These are phyloP conservation scores for Conger conger DNA, from an alignment of 2,113 vertebrate genomes.

Conservation along the genomic window DNA sequence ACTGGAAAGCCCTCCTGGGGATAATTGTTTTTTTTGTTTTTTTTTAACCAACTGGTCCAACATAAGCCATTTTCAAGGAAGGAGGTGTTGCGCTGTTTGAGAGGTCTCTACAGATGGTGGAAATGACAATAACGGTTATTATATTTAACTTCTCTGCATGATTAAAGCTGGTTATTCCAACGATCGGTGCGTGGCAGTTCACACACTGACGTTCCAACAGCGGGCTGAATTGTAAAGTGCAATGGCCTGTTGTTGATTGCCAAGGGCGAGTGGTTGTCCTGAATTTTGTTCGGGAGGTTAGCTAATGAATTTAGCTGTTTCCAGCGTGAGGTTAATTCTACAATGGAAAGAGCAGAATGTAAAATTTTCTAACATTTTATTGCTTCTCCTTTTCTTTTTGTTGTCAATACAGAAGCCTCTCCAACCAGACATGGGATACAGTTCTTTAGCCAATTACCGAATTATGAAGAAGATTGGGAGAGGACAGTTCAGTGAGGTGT, in stretches of 20 bases:
- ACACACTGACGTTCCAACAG: conserved; percentile 16
- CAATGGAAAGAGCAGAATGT: neutral
- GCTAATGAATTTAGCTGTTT: neutral
- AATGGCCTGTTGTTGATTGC: no score
- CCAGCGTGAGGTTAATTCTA: neutral
- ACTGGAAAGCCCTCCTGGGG: conserved; percentile 16
- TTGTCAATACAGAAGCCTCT: conserved; percentile 80
- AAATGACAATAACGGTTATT: conserved; percentile 8
- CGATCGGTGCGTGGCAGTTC: conserved; percentile 16
- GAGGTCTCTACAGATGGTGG: conserved; percentile 8
- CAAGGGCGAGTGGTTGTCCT: neutral
- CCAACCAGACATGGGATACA: conserved; percentile 92
- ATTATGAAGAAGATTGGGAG: conserved; percentile 97
- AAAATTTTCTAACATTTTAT: neutral
- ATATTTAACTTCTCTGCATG: conserved; percentile 11
- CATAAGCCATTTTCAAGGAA: conserved; percentile 40
- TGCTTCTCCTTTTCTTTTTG: neutral
- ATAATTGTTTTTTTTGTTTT: neutral
- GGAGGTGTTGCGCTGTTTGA: conserved; percentile 20
- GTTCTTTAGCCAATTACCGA: conserved; percentile 89
- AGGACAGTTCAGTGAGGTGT: conserved; percentile 97
- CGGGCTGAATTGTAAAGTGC: neutral
- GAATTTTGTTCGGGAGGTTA: neutral
- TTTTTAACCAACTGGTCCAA: conserved; percentile 39
- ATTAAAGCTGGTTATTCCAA: conserved; percentile 14